Evolutionary conservation across 2,797 vertebrate species (phyloP).

Genomic region (Moxostoma hubbsi): DNA sequence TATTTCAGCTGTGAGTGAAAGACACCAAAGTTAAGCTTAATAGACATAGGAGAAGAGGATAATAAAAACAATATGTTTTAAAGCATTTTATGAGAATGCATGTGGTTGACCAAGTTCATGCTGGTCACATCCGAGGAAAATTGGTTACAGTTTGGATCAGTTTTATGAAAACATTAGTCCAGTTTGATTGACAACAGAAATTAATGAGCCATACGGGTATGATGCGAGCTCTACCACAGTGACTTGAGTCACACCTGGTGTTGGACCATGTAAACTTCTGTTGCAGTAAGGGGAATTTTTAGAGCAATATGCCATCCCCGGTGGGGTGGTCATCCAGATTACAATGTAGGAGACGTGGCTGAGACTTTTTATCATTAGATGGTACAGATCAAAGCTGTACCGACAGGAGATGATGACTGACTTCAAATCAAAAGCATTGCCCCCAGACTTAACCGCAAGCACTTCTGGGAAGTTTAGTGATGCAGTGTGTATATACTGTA

Average conservation of each 20-base stretch:
- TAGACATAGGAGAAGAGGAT: neutral
- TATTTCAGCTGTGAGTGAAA: constrained; percentile 21
- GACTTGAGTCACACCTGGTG: constrained; percentile 54
- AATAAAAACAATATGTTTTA: neutral
- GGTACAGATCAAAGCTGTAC: constrained; percentile 58
- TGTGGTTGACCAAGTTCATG: constrained; percentile 25
- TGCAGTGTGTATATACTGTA: constrained; percentile 44
- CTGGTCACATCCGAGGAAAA: constrained; percentile 27
- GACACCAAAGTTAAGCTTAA: constrained; percentile 16
- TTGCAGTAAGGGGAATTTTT: constrained; percentile 14
- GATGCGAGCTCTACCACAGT: constrained; percentile 37
- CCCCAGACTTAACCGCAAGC: constrained; percentile 55
- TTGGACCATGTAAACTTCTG: constrained; percentile 37
- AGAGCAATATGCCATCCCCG: constrained; percentile 5
- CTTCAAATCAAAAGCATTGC: constrained; percentile 46
- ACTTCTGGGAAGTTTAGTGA: constrained; percentile 58
- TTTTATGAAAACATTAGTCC: constrained; percentile 32
- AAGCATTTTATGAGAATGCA: constrained; percentile 7
- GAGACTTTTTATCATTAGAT: constrained; percentile 52
- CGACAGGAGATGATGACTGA: constrained; percentile 46
- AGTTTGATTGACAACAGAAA: constrained; percentile 36
- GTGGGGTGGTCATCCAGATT: constrained; percentile 55
- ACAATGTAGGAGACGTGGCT: constrained; percentile 47
- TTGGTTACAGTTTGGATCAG: constrained; percentile 27
- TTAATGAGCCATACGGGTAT: constrained; percentile 33